phyloP scores from a whole-genome alignment of 2,888 invertebrate genomes.

The Erpobdella octoculata region DNA sequence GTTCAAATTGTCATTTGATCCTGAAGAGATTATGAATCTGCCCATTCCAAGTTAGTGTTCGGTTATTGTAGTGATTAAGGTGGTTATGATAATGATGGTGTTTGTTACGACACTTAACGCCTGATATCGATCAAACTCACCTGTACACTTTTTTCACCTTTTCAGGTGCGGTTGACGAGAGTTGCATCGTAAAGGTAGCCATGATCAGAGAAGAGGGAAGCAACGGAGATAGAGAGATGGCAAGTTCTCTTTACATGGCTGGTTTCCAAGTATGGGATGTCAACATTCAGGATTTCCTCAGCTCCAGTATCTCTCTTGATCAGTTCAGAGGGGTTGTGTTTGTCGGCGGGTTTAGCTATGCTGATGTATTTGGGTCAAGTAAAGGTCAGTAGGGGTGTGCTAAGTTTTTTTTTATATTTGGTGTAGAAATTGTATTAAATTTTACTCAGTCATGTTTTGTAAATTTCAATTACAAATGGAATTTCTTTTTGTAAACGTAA shows the following conservation, averaged over 20 bases:
- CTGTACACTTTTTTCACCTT: background rate
- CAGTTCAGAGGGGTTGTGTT: conserved; percentile 81
- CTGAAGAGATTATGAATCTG: background rate
- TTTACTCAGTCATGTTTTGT: background rate
- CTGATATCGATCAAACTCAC: no score
- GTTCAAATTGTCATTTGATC: conserved; percentile 33
- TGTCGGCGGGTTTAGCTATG: conserved; percentile 98
- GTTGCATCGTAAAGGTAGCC: conserved; percentile 63
- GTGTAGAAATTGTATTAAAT: background rate
- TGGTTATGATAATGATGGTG: background rate
- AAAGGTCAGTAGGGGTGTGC: conserved; percentile 56
- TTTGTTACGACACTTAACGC: background rate
- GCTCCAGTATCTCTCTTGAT: conserved; percentile 63
- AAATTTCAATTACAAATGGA: background rate
- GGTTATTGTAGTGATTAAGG: background rate
- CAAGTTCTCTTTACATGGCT: conserved; percentile 74
- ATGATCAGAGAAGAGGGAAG: conserved; percentile 91
- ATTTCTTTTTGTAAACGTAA: no score
- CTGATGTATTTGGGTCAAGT: conserved; percentile 91
- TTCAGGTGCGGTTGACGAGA: background rate
- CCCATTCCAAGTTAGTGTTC: background rate
- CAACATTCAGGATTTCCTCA: conserved; percentile 64
- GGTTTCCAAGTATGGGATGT: conserved; percentile 84
- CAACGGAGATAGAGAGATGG: conserved; percentile 95
- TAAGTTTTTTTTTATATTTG: background rate